phyloP scores from a whole-genome alignment of 2,888 invertebrate genomes.

The Camponotus fellah region DNA sequence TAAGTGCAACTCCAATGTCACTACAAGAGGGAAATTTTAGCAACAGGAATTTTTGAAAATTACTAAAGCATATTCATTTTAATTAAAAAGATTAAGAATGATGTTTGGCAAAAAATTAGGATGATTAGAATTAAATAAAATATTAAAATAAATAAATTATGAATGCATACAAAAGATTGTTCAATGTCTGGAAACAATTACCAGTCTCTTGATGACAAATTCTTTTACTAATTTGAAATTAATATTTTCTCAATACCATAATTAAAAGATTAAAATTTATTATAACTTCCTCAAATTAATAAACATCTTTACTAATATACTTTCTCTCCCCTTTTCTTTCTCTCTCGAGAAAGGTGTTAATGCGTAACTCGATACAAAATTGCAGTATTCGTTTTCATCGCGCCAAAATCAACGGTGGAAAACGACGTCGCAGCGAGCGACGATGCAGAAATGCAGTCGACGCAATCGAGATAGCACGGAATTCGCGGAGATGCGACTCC shows the following conservation, averaged over 20 bases:
- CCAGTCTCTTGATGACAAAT: neutral
- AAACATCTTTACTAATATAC: neutral
- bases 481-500: slow-evolving; percentile 58
- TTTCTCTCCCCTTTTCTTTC: neutral
- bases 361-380: slow-evolving; percentile 30
- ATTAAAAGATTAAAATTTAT: neutral
- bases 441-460: slow-evolving; percentile 7
- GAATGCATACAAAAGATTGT: neutral
- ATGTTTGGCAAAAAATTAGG: neutral
- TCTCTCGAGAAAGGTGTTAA: neutral
- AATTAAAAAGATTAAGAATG: neutral
- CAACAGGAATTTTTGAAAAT: neutral
- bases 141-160: neutral
- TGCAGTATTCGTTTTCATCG: neutral
- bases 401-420: slow-evolving; percentile 8
- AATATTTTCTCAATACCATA: neutral
- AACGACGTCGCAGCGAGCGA: slow-evolving; percentile 30
- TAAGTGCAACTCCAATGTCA: neutral
- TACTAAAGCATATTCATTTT: neutral
- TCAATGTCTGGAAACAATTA: neutral
- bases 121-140: neutral
- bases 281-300: neutral
- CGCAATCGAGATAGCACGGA: slow-evolving; percentile 51
- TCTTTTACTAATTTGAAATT: neutral
- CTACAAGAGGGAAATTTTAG: neutral